Conservation (phyloP, 2,113 vertebrate species). For the Forbesichthys papilliferus region DNA sequence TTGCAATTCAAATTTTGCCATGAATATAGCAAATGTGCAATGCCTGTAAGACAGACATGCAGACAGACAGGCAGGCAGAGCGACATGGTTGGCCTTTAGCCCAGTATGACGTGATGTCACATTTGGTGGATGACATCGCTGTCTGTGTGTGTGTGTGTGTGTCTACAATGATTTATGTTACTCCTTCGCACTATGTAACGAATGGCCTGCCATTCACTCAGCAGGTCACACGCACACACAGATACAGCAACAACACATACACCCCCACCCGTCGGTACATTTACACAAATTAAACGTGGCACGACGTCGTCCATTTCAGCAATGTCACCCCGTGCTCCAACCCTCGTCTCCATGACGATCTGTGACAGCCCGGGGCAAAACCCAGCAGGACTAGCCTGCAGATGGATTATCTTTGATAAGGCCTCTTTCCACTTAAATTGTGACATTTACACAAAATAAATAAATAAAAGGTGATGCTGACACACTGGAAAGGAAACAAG, state of each 20-base stretch:
- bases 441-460: not conserved
- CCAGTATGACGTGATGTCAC: constrained; percentile 1
- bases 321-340: constrained; percentile 32
- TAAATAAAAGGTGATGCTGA: not conserved
- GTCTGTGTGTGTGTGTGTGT: constrained; percentile 52
- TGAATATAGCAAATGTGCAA: too few relatives aligned
- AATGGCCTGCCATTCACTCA: constrained; percentile 50
- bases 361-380: not conserved
- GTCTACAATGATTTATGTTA: constrained; percentile 49
- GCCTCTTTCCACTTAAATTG: not conserved
- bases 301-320: constrained; percentile 18
- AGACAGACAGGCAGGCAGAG: constrained; percentile 19
- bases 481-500: too few relatives aligned
- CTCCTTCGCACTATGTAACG: constrained; percentile 43
- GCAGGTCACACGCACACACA: not conserved
- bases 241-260: constrained; percentile 2
- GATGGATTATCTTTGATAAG: not conserved
- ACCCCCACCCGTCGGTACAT: constrained; percentile 27
- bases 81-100: constrained; percentile 1
- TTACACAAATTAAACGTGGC: constrained; percentile 37
- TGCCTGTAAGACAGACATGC: constrained; percentile 5
- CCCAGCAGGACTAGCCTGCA: not conserved
- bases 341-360: constrained; percentile 2
- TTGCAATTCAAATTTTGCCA: too few relatives aligned
- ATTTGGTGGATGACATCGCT: constrained; percentile 23